Base-by-base conservation (phyloP, 2,113 vertebrate genomes). In the Ifrita kowaldi region DNA sequence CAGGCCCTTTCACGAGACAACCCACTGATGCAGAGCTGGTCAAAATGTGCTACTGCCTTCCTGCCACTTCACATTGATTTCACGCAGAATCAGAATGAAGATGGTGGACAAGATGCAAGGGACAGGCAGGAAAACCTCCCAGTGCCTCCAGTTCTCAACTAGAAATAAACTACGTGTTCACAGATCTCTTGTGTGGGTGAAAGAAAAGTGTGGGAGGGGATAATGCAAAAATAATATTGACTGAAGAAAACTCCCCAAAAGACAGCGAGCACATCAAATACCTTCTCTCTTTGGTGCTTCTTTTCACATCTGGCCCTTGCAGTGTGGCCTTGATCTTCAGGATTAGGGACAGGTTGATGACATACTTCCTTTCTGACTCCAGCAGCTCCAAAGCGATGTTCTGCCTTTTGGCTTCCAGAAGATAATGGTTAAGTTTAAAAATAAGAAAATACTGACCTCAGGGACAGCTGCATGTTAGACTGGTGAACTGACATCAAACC, bases 241-340 rank as follows among this genome's bases (percentile, higher is more conserved):
- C 17, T 70, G 63, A 65, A 70, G 41, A 71, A 81, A 79, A 70
- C 16, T 32, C 16, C 27, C 35, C 63, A 24, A 42, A 97, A 95
- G 93, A 94, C 65, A 95, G 68, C 86, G 92, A 95, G 76, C 77
- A 69, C 42, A 76, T 70, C 91, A 60, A 81, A 95, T 98, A 99
- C 99, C 99, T 99, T 98, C 99, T 99, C 94, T 99, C 99, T 87
- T 99, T 99, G 76, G 98, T 84, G 67, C 98, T 98, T 94, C 98
- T 97, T 90, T 99, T 98, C 78, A 98, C 97, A 73, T 99, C 99
- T 33, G 98, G 98, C 33, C 98, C 99, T 74, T 99, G 99, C 95
- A 99, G 98, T 1, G 98, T 98, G 87, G 99, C 98, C 96, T 99
- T 99, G 95, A 99, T 99, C 98, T 99, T 99, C 96, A 99, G 98